A percentile compares a stretch with the other conserved stretches of the same genome.
Evolutionary conservation across 1,140 invertebrate species (phyloP).

Genomic region (Pseudomyrmex pallidus): DNA sequence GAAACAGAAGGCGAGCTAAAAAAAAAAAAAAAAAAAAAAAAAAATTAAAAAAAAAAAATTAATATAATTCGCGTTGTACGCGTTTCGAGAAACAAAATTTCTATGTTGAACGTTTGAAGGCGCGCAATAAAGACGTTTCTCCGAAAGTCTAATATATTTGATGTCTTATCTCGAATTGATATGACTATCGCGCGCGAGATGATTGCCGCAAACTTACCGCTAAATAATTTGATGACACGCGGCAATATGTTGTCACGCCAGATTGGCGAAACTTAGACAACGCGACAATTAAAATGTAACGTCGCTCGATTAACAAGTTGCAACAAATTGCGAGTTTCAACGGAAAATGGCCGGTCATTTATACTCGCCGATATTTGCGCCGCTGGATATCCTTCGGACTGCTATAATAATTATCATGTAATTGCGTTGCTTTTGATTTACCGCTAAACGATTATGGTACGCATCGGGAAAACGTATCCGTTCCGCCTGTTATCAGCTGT

Average conservation of each 20-base stretch:
- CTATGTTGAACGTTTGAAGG: not conserved
- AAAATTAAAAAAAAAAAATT: not conserved
- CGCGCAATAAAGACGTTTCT: not conserved
- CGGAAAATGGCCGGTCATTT: not conserved
- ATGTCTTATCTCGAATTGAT: conserved; percentile 42
- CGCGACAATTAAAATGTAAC: not conserved
- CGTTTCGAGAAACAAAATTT: not conserved
- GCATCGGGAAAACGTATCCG: not conserved
- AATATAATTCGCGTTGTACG: not conserved
- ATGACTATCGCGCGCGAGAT: conserved; percentile 39
- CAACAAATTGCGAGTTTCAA: not conserved
- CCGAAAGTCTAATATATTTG: conserved; percentile 11
- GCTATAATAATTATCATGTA: conserved; percentile 26
- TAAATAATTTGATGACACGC: conserved; percentile 42
- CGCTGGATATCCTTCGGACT: conserved; percentile 20
- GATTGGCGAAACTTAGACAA: not conserved
- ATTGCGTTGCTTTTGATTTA: conserved; percentile 45
- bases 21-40: not conserved
- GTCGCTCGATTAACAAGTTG: conserved; percentile 10
- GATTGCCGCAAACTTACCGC: conserved; percentile 29
- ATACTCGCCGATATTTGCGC: conserved; percentile 17
- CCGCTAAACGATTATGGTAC: conserved; percentile 24
- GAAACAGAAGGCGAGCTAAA: not conserved
- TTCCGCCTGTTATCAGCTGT: conserved; percentile 38
- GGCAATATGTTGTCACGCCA: not conserved